Percentiles rank a stretch among this genome's conserved stretches.
These are phyloP conservation scores for Nebria salina DNA, from an alignment of 2,888 invertebrate species.

Conservation along the genomic window DNA sequence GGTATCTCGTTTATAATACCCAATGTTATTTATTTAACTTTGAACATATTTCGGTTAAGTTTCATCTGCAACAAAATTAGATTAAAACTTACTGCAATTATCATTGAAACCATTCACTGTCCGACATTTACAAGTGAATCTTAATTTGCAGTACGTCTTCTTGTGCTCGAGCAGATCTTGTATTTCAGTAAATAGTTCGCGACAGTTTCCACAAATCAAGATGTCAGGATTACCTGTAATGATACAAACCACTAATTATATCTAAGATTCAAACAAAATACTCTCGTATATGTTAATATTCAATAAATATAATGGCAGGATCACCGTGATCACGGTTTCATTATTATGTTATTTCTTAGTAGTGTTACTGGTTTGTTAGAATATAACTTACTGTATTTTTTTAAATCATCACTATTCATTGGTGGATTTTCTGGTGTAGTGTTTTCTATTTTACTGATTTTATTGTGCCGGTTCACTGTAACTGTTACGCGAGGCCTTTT, in stretches of 20 bases:
- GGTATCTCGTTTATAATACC: neutral
- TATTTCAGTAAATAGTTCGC: slow-evolving; percentile 77
- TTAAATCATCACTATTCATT: slow-evolving; percentile 27
- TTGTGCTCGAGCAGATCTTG: slow-evolving; percentile 80
- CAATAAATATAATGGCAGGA: neutral
- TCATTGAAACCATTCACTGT: slow-evolving; percentile 65
- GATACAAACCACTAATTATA: neutral
- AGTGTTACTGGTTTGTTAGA: neutral
- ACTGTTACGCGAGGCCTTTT: slow-evolving; percentile 38
- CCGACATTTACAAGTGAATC: slow-evolving; percentile 77
- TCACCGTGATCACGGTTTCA: neutral
- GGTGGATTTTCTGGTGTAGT: slow-evolving; percentile 19
- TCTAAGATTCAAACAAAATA: neutral
- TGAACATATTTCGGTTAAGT: neutral
- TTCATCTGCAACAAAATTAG: neutral
- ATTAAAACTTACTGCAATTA: slow-evolving; percentile 65
- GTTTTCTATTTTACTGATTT: slow-evolving; percentile 25
- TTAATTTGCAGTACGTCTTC: slow-evolving; percentile 75
- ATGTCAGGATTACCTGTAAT: slow-evolving; percentile 72
- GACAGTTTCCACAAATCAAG: slow-evolving; percentile 81
- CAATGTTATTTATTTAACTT: neutral
- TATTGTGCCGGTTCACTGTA: slow-evolving; percentile 6
- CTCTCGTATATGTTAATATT: neutral
- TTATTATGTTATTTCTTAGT: neutral
- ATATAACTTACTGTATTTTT: slow-evolving; percentile 40